Evolutionary conservation across 2,888 invertebrate species (phyloP), one percentile per base, ranked within the genome.

Genomic region (Drosophila cognata): DNA sequence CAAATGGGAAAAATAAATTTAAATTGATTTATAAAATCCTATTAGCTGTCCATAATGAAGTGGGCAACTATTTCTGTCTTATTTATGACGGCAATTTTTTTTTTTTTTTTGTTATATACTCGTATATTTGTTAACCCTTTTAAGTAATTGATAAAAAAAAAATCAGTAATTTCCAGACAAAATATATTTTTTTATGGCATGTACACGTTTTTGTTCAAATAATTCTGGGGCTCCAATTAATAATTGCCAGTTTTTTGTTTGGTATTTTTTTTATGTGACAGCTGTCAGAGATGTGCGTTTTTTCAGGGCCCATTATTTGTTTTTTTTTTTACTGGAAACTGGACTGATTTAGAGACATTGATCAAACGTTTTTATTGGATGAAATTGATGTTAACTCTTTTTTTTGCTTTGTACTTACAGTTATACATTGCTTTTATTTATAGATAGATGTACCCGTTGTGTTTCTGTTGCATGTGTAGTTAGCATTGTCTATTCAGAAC

Each of bases 181-280:
- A 77, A 79, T 81, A 85, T 31, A 29, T 16, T 52, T 80, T 64
- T 84, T 62, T 70, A 80, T 82, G 70, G 52, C 69, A 51, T 60
- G 41, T 50, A 18, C 4, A 29, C 67, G 57, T 55, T 36, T 67
- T 67, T 67, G 36, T 71, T 65, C 38, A 63, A 73, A 36, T 60
- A 58, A 41, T 8, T 51, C 41, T 48, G 48, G 35, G 65, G 70
- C 71, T 53, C 41, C 71, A 77, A 58, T 71, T 61, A 51, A 74
- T 77, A 72, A 79, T 60, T 50, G 53, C 13, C 52, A 33, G 48
- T 36, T 67, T 74, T 64, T 57, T 11, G 31, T 21, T 28, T 21
- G 2, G 28, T 48, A 21, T 21, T 28, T 43, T 28, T 43, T 36
- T 68, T 64, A 57, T 52, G 31, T n/a, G 31, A 10, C 61, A 55